Evolutionary conservation across 2,797 vertebrate species (phyloP), one percentile per base, ranked within the genome.

Genomic region (Cyclura pinguis): DNA sequence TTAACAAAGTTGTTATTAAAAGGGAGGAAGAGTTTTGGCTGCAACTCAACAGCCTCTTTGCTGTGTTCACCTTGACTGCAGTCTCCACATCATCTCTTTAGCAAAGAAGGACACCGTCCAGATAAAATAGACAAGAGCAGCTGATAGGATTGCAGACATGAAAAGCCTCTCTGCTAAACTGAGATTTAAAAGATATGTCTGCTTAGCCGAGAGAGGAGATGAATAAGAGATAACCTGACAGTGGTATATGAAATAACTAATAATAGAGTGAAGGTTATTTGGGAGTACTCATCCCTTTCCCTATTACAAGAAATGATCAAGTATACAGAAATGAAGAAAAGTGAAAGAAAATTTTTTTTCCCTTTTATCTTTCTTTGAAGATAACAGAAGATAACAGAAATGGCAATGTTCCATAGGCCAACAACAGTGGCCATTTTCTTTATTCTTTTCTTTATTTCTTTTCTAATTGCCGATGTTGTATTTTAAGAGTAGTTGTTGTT

Each of bases 141-240:
- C 91, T 85, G 35, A 3, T 84, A 77, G 55, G 27, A 89, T 90
- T 89, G 89, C 92, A 52, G 86, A 87, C n/a, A 83, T 27, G 42
- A 86, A 52, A 89, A 89, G 52, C 47, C 84, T 90, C 90, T 14
- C 5, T 6, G 12, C 27, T 50, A 89, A 85, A n/a, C 73, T 62
- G 80, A 93, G 27, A 89, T 84, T 16, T 87, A 62, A 91, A 91
- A 89, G 64, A 84, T 42, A 81, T 18, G 9, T 35, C 87, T 12
- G 50, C 86, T 91, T 67, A 59, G 35, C 74, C 91, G 27, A 84
- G 52, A 59, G 0, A 57, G 74, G n/a, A 69, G 38, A 69, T 69
- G 16, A 80, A 69, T 52, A 85, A 89, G 22, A 90, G 92, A 72
- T 78, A 91, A 55, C 47, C n/a, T 7, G 69, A 62, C 13, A 88